A percentile compares a stretch with the other conserved stretches of the same genome.
phyloP scores from a whole-genome alignment of 1,140 invertebrate species.

The Drosophila bocki region DNA sequence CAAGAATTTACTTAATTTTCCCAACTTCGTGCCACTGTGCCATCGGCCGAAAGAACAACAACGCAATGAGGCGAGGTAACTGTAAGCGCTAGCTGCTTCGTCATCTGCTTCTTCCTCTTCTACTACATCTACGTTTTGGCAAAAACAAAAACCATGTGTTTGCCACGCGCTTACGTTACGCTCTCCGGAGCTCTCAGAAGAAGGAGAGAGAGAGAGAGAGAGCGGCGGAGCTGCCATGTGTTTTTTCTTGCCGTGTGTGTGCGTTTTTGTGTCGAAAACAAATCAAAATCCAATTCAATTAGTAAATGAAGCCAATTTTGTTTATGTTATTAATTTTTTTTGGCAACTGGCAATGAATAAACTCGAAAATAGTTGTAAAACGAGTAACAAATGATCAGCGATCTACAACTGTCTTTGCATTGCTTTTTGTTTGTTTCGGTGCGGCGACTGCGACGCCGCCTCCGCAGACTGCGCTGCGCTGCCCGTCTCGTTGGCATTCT shows the following conservation, averaged over 20 bases:
- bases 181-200: slow-evolving; percentile 21
- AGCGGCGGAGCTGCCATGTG: slow-evolving; percentile 22
- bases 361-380: not conserved
- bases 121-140: slow-evolving; percentile 56
- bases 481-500: slow-evolving; percentile 34
- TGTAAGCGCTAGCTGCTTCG: slow-evolving; percentile 59
- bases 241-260: slow-evolving; percentile 32
- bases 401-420: slow-evolving; percentile 15
- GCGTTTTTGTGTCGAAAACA: slow-evolving; percentile 26
- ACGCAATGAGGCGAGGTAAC: slow-evolving; percentile 40
- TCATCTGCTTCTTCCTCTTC: slow-evolving; percentile 55
- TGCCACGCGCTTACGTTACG: slow-evolving; percentile 69
- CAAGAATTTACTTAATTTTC: not conserved
- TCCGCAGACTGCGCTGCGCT: slow-evolving; percentile 30
- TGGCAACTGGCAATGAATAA: not conserved
- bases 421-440: slow-evolving; percentile 30
- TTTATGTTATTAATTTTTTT: not conserved
- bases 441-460: slow-evolving; percentile 30
- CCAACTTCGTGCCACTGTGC: slow-evolving; percentile 13
- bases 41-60: slow-evolving; percentile 18
- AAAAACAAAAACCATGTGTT: slow-evolving; percentile 83
- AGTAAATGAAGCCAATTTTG: slow-evolving; percentile 35
- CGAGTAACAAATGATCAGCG: not conserved
- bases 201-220: not conserved
- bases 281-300: slow-evolving; percentile 49